Base-by-base conservation (phyloP, 2,797 vertebrate genomes). In the Galaxias olidus region DNA sequence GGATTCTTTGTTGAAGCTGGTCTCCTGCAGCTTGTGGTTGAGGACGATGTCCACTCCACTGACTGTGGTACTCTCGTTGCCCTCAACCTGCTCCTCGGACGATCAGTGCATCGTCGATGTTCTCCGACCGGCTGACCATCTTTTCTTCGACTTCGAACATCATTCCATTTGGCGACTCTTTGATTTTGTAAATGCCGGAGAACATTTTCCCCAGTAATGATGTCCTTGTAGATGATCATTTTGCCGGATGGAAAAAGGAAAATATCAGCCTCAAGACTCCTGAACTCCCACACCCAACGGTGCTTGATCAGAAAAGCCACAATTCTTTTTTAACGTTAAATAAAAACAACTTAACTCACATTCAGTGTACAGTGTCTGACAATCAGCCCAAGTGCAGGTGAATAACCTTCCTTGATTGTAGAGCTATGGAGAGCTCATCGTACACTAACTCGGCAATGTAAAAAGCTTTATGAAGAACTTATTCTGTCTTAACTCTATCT, bases 121-220 rank as follows among this genome's bases (percentile, higher is more conserved):
- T 75, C 51, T 93, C 87, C 68, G 81, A 89, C 82, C 94, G 91
- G 85, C 84, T 88, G 71, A 93, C 79, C 14, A 73, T 82, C 96
- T 93, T 95, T 78, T 95, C 96, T 86, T 96, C 93, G 69, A 97
- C 96, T 88, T 95, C 93, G 43, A 83, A 84, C 74, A 93, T 91
- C 43, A 95, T 71, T 0, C 92, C 92, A 55, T 77, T 78, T 0
- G 84, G 68, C 4, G 87, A 71, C 66, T 91, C 90, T 20, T 69
- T 90, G 55, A 94, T 82, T 75, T 92, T 93, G 88, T 91, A 97
- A 67, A 91, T 90, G 75, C 97, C 94, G 0, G 94, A 92, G 86
- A 98, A 97, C 95, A 97, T 92, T 90, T 98, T 97, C 96, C 45
- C 85, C 96, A 43, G 7, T 50, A 66, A 90, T 17, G 13, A 83